A percentile compares a stretch with the other conserved stretches of the same genome.
Conservation (phyloP, 1,140 invertebrate species). For the Batillaria attramentaria region DNA sequence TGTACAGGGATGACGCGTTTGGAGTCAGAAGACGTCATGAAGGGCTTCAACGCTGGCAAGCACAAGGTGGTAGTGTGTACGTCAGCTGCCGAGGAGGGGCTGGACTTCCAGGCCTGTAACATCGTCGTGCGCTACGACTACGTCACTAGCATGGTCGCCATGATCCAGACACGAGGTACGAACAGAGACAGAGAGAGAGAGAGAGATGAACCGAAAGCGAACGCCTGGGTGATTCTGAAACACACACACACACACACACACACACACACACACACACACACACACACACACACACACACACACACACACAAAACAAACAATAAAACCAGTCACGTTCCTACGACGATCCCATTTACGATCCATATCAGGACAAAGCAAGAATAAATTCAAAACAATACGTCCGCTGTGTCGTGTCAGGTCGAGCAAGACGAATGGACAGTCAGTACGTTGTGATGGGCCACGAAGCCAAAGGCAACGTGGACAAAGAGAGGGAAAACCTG, state of each 20-base stretch:
- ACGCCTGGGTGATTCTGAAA: background rate
- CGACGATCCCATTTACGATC: background rate
- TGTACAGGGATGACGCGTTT: slow-evolving; percentile 1
- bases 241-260: background rate
- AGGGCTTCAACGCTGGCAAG: slow-evolving; percentile 3
- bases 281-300: background rate
- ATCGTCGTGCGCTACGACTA: slow-evolving; percentile 12
- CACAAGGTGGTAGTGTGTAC: slow-evolving; percentile 26
- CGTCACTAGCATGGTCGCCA: slow-evolving; percentile 20
- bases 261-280: background rate
- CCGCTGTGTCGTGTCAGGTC: no score
- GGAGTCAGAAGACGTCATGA: background rate
- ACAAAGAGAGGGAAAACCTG: slow-evolving; percentile 30
- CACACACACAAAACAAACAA: background rate
- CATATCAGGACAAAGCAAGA: background rate
- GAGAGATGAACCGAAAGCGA: background rate
- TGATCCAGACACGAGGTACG: slow-evolving; percentile 21
- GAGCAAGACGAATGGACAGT: slow-evolving; percentile 22
- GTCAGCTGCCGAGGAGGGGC: slow-evolving; percentile 18
- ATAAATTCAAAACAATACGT: background rate
- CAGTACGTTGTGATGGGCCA: slow-evolving; percentile 26
- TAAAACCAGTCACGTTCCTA: background rate
- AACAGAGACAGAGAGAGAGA: background rate
- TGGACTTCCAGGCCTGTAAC: slow-evolving; percentile 29
- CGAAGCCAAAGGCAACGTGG: background rate